Conservation (phyloP, 2,797 vertebrate genomes). For the Acipenser oxyrinchus region DNA sequence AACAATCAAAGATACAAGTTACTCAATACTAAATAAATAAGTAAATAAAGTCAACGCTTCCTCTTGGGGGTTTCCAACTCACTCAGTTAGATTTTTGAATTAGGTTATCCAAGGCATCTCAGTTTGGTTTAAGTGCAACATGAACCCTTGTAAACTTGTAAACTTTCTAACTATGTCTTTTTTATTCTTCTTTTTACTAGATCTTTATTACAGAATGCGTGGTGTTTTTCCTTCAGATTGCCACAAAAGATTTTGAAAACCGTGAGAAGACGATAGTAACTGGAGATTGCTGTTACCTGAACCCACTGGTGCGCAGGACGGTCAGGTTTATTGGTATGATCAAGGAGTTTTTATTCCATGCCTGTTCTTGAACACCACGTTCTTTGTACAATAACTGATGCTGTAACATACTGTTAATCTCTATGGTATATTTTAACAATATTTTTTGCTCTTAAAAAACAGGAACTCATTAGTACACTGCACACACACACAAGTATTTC, state of each 20-base stretch:
- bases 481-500: no score
- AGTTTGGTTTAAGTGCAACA: neutral
- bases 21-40: no score
- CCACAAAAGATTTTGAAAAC: slow-evolving; percentile 89
- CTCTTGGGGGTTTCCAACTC: no score
- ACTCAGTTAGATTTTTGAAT: no score
- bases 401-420: no score
- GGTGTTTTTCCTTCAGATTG: slow-evolving; percentile 93
- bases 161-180: slow-evolving; percentile 36
- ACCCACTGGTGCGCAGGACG: slow-evolving; percentile 87
- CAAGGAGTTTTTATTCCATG: neutral
- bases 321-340: slow-evolving; percentile 90
- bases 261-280: slow-evolving; percentile 90
- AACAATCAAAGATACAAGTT: no score
- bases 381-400: neutral
- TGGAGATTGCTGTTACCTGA: slow-evolving; percentile 97
- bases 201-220: slow-evolving; percentile 90
- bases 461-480: no score
- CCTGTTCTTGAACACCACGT: neutral
- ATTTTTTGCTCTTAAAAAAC: no score
- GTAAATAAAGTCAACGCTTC: no score
- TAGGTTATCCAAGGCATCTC: no score
- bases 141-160: neutral
- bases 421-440: no score
- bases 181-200: slow-evolving; percentile 51